These are phyloP conservation scores for Pachyrhynchus sulphureomaculatus DNA, from an alignment of 1,140 invertebrate genomes.

Conservation along the genomic window DNA sequence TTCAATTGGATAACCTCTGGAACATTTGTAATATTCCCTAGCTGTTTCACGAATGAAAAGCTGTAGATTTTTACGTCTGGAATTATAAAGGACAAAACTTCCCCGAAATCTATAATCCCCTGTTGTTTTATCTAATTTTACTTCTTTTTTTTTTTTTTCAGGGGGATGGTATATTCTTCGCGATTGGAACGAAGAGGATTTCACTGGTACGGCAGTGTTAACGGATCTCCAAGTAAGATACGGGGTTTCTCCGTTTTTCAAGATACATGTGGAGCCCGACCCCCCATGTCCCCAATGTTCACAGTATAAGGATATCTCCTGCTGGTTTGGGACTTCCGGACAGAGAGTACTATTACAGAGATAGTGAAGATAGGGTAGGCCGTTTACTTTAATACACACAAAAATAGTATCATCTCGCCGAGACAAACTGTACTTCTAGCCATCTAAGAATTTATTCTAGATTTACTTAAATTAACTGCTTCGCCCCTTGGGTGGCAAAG, in stretches of 20 bases:
- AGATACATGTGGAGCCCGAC: conserved; percentile 56
- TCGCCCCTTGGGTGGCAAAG: no score
- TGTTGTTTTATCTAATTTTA: no score
- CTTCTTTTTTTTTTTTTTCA: conserved; percentile 37
- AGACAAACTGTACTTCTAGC: no score
- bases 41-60: background rate
- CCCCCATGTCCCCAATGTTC: conserved; percentile 47
- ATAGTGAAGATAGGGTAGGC: conserved; percentile 49
- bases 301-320: conserved; percentile 57
- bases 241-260: conserved; percentile 56
- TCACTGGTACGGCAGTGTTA: conserved; percentile 52
- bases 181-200: conserved; percentile 52
- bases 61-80: background rate
- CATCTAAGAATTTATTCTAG: no score
- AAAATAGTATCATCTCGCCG: no score
- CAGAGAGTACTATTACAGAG: conserved; percentile 55
- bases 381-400: conserved; percentile 26
- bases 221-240: conserved; percentile 53
- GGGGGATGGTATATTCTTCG: conserved; percentile 58
- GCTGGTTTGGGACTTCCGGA: conserved; percentile 58
- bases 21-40: no score
- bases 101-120: no score
- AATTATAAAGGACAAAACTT: no score
- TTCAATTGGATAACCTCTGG: no score
- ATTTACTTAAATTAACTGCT: no score